These are phyloP conservation scores for Catocala sponsa DNA, from an alignment of 2,888 invertebrate genomes.

Conservation along the genomic window DNA sequence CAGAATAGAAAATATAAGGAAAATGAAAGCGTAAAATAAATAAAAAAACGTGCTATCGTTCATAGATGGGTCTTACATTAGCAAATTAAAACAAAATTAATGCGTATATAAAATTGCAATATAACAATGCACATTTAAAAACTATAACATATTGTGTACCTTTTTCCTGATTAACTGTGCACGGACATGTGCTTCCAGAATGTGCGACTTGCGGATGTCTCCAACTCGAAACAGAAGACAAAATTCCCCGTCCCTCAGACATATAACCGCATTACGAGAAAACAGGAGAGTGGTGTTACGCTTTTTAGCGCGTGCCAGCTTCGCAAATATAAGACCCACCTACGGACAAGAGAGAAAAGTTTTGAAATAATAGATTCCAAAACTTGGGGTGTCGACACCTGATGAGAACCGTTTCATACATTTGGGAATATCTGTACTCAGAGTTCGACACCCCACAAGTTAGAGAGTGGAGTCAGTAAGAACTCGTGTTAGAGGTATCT, in stretches of 20 bases:
- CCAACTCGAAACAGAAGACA: conserved; percentile 98
- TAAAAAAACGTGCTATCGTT: conserved; percentile 59
- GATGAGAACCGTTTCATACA: conserved; percentile 25
- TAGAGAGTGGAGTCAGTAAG: conserved; percentile 74
- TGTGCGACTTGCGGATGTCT: conserved; percentile 98
- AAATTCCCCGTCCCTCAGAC: conserved; percentile 96
- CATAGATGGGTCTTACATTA: conserved; percentile 77
- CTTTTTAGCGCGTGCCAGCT: conserved; percentile 98
- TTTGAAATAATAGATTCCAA: conserved; percentile 66
- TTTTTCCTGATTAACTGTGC: conserved; percentile 98
- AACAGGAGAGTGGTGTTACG: conserved; percentile 98
- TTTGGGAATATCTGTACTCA: conserved; percentile 39
- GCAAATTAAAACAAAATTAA: conserved; percentile 46
- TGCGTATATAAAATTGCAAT: conserved; percentile 39
- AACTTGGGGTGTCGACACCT: conserved; percentile 66
- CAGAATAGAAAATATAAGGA: conserved; percentile 12
- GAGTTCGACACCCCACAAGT: conserved; percentile 63
- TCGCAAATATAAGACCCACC: conserved; percentile 91
- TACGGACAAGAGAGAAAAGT: conserved; percentile 82
- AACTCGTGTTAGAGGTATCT: conserved; percentile 66
- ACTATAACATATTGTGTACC: conserved; percentile 83
- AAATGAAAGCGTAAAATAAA: conserved; percentile 6
- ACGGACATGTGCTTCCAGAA: conserved; percentile 98
- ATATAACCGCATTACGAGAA: conserved; percentile 97
- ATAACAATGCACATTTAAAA: conserved; percentile 43